These are phyloP conservation scores for Dryoscopus gambensis DNA, from an alignment of 2,113 vertebrate species.

Conservation along the genomic window DNA sequence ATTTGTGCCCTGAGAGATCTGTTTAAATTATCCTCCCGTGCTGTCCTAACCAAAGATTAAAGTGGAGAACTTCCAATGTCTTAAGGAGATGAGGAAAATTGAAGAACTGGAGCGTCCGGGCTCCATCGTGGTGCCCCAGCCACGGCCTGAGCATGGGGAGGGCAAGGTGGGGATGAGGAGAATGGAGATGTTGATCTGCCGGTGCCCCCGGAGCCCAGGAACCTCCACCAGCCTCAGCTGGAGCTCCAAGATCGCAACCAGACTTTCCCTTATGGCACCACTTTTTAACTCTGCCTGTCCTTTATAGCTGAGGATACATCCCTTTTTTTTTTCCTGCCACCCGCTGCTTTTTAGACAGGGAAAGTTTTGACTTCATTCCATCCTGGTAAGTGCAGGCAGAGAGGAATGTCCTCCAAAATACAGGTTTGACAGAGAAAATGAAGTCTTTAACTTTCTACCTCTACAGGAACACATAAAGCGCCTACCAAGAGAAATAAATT, in stretches of 20 bases:
- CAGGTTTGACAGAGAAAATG: background rate
- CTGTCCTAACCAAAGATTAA: constrained; percentile 40
- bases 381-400: background rate
- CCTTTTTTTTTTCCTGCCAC: background rate
- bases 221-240: background rate
- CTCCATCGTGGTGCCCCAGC: background rate
- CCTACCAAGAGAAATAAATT: background rate
- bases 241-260: background rate
- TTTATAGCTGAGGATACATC: background rate
- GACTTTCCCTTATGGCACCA: background rate
- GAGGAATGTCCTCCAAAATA: background rate
- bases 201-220: background rate
- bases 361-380: constrained; percentile 16
- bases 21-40: constrained; percentile 42
- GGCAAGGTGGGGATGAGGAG: background rate
- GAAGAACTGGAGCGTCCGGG: background rate
- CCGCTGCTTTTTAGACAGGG: background rate
- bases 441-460: constrained; percentile 11
- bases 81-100: background rate
- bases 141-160: background rate
- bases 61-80: constrained; percentile 24
- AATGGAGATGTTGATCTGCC: background rate
- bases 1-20: constrained; percentile 46
- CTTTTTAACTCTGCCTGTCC: background rate
- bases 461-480: background rate